Percentiles rank a stretch among this genome's conserved stretches.
Conservation (phyloP, 2,797 vertebrate genomes). For the Heliangelus exortis region DNA sequence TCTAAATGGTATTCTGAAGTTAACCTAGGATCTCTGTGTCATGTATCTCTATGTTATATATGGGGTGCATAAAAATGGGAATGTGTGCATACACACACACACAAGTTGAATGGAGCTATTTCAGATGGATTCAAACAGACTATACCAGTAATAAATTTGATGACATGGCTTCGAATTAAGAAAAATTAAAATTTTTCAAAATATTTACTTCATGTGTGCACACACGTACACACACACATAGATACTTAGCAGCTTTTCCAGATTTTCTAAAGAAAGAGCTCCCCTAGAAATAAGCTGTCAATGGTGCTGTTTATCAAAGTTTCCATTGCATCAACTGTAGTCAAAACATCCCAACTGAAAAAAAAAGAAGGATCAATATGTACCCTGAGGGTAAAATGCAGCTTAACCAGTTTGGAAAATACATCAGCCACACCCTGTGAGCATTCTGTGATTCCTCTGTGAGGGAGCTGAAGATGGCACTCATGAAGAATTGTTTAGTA, state of each 20-base stretch:
- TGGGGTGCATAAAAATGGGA: not conserved
- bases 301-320: slow-evolving; percentile 22
- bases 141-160: not conserved
- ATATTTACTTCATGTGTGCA: fast-evolving
- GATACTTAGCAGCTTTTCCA: not conserved
- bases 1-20: not conserved
- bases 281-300: not conserved
- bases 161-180: not conserved
- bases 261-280: not conserved
- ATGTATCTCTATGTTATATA: not conserved
- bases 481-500: not conserved
- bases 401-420: slow-evolving; percentile 29
- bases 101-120: not conserved
- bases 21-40: not conserved
- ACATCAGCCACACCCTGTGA: not conserved
- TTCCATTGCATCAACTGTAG: slow-evolving; percentile 58
- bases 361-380: not conserved
- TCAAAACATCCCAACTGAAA: not conserved
- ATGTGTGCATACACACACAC: not conserved
- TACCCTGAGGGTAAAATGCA: slow-evolving; percentile 18
- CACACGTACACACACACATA: not conserved
- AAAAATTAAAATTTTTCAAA: not conserved
- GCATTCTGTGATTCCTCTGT: not conserved
- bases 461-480: not conserved
- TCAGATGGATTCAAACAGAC: not conserved